These are phyloP conservation scores for Calonectris borealis DNA, from an alignment of 2,113 vertebrate species.

Conservation along the genomic window DNA sequence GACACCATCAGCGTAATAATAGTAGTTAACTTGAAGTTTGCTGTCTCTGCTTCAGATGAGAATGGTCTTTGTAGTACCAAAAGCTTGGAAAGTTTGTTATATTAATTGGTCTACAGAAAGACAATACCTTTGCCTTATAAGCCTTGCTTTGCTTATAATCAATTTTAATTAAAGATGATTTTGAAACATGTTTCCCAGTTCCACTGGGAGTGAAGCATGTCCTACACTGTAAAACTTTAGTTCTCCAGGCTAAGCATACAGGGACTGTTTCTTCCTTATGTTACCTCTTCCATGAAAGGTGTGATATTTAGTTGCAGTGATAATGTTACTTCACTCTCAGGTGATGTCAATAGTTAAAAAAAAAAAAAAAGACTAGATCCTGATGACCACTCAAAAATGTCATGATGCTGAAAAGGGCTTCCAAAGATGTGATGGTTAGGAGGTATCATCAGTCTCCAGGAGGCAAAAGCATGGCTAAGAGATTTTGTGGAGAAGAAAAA, in stretches of 20 bases:
- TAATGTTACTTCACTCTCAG: conserved; percentile 8
- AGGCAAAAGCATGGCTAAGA: not conserved
- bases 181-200: conserved; percentile 35
- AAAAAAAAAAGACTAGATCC: not conserved
- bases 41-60: not conserved
- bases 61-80: not conserved
- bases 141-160: not conserved
- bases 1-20: not conserved
- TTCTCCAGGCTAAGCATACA: not conserved
- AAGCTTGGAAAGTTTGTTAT: not conserved
- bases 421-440: not conserved
- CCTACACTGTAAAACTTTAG: not conserved
- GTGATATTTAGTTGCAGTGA: not conserved
- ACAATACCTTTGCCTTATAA: not conserved
- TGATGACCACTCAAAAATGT: not conserved
- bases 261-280: not conserved
- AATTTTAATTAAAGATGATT: conserved; percentile 33
- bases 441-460: not conserved
- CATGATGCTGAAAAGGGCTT: not conserved
- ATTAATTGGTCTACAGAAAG: not conserved
- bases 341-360: not conserved
- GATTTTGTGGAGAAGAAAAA: not conserved
- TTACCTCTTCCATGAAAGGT: not conserved
- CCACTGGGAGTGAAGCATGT: not conserved
- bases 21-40: not conserved